Conservation (phyloP, 2,113 vertebrate species). For the Eurystomus gularis region DNA sequence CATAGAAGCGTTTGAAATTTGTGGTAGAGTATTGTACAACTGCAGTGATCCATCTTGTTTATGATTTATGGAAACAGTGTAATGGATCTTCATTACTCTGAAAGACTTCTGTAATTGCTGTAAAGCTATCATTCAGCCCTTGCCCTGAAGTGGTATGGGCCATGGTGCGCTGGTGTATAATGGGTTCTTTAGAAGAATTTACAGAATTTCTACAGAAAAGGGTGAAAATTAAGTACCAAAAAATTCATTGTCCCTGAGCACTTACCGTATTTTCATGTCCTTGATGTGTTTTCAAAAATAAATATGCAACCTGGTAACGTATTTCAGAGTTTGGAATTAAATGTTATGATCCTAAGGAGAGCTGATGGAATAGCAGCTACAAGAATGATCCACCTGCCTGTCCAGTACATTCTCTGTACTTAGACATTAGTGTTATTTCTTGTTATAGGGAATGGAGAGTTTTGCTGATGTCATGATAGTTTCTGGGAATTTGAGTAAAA, state of each 20-base stretch:
- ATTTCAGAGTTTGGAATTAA: background rate
- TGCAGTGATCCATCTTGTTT: background rate
- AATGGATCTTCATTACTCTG: background rate
- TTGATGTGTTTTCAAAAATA: background rate
- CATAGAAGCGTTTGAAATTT: background rate
- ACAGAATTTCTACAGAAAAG: background rate
- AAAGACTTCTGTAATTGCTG: background rate
- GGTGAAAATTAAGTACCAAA: conserved; percentile 9
- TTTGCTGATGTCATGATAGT: background rate
- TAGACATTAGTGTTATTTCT: background rate
- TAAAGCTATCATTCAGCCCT: background rate
- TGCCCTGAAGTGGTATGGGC: background rate
- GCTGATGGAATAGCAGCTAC: background rate
- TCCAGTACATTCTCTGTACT: background rate
- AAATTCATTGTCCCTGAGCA: background rate
- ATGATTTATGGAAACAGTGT: background rate
- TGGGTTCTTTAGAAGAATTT: background rate
- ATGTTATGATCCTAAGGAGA: background rate
- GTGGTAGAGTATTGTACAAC: background rate
- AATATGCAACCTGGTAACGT: background rate
- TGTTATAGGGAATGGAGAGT: background rate
- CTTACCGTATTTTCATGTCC: background rate
- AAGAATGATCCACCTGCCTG: background rate
- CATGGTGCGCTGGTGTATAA: background rate
- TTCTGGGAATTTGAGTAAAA: background rate